phyloP scores from a whole-genome alignment of 2,888 invertebrate species.

The Limenitis arthemis region DNA sequence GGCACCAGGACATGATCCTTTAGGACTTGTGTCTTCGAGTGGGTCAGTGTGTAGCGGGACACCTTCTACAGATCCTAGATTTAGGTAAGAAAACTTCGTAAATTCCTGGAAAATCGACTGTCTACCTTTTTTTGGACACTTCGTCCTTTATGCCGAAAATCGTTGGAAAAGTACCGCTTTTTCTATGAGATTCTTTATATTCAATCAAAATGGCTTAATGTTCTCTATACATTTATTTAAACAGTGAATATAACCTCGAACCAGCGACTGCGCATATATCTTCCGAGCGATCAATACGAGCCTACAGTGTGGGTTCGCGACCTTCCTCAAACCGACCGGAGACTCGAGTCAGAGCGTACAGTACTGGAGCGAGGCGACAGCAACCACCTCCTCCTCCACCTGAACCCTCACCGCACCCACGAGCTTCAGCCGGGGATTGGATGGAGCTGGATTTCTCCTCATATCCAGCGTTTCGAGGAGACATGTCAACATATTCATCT shows the following conservation, averaged over 20 bases:
- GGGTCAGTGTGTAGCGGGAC: conserved; percentile 85
- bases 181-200: too few species aligned
- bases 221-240: too few species aligned
- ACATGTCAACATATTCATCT: conserved; percentile 68
- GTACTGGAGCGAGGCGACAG: conserved; percentile 53
- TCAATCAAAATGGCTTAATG: too few species aligned
- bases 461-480: conserved; percentile 52
- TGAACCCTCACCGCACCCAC: conserved; percentile 39
- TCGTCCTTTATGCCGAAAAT: too few species aligned
- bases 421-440: conserved; percentile 77
- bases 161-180: too few species aligned
- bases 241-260: conserved; percentile 83
- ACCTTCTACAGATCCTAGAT: conserved; percentile 84
- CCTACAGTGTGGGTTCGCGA: conserved; percentile 89
- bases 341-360: conserved; percentile 70
- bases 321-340: conserved; percentile 70
- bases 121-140: too few species aligned
- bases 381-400: conserved; percentile 75
- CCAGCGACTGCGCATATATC: conserved; percentile 83
- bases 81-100: conserved; percentile 44
- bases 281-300: conserved; percentile 77
- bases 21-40: conserved; percentile 59
- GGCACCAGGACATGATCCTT: conserved; percentile 64
- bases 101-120: not conserved
- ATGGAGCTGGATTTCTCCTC: conserved; percentile 79